Percentiles rank a stretch among this genome's conserved stretches.
Evolutionary conservation across 64 coral and sea anemone genomes (phyloP).

Genomic region (Montipora efflorescens): DNA sequence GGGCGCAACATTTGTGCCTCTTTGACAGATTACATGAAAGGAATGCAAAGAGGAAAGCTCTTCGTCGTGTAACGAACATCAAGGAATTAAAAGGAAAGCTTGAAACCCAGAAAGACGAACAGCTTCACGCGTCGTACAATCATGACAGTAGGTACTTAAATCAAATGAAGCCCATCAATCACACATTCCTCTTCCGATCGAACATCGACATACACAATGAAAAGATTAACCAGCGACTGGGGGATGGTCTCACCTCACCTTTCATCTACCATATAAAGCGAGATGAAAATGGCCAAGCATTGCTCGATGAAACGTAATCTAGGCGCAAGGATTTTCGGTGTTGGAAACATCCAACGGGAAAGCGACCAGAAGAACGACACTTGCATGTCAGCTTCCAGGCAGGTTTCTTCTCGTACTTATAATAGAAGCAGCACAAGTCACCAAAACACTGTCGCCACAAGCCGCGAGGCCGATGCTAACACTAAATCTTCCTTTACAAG

Average conservation of each 20-base stretch:
- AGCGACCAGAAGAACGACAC: not conserved
- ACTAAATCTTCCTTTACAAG: not conserved
- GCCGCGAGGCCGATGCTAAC: too few species aligned
- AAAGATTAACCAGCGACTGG: slow-evolving; percentile 26
- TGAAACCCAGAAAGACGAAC: slow-evolving; percentile 57
- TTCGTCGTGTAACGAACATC: slow-evolving; percentile 29
- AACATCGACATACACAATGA: slow-evolving; percentile 65
- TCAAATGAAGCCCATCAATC: slow-evolving; percentile 64
- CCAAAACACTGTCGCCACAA: too few species aligned
- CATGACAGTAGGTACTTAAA: slow-evolving; percentile 60
- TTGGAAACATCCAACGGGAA: not conserved
- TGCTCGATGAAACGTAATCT: not conserved
- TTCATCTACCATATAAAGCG: slow-evolving; percentile 16
- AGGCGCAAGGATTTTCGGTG: not conserved
- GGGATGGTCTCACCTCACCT: not conserved
- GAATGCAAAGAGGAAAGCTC: slow-evolving; percentile 40
- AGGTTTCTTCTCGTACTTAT: not conserved
- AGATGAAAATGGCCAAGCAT: slow-evolving; percentile 18
- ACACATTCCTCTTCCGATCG: slow-evolving; percentile 58
- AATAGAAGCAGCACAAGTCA: too few species aligned
- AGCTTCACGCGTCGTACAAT: slow-evolving; percentile 43
- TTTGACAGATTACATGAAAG: slow-evolving; percentile 75
- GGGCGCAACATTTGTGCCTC: slow-evolving; percentile 25
- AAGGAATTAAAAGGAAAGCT: slow-evolving; percentile 36
- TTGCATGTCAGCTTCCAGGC: not conserved